phyloP scores from a whole-genome alignment of 2,113 vertebrate genomes.

The Paratilapia polleni region DNA sequence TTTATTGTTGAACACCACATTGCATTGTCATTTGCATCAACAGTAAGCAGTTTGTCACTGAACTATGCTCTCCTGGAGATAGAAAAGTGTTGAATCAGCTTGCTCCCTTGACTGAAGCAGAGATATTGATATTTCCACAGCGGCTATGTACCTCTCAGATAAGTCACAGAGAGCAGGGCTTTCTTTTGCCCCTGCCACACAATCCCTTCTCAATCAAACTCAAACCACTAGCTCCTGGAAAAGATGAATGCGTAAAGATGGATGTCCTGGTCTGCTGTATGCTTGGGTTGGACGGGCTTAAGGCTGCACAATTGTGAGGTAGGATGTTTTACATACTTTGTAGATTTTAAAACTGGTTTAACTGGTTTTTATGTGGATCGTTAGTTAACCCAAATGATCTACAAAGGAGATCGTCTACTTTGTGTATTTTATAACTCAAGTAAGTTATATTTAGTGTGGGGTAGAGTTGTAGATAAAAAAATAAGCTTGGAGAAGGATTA shows the following conservation, averaged over 20 bases:
- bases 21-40: constrained; percentile 53
- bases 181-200: constrained; percentile 45
- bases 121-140: constrained; percentile 71
- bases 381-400: background rate
- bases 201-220: constrained; percentile 20
- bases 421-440: background rate
- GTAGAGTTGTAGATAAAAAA: background rate
- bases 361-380: constrained; percentile 12
- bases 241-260: background rate
- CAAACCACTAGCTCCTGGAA: constrained; percentile 7
- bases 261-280: background rate
- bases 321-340: background rate
- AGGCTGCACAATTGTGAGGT: background rate
- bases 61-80: constrained; percentile 67
- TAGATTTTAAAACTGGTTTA: constrained; percentile 4
- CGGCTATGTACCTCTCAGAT: constrained; percentile 47
- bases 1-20: constrained; percentile 30
- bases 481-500: background rate
- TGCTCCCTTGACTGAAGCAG: constrained; percentile 57
- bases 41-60: constrained; percentile 61
- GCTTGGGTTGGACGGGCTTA: background rate
- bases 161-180: constrained; percentile 49
- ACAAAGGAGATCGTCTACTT: background rate
- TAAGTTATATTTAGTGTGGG: background rate
- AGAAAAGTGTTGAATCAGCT: constrained; percentile 62